A percentile compares a stretch with the other conserved stretches of the same genome.
phyloP scores from a whole-genome alignment of 2,888 invertebrate species.

The Catocala nupta region DNA sequence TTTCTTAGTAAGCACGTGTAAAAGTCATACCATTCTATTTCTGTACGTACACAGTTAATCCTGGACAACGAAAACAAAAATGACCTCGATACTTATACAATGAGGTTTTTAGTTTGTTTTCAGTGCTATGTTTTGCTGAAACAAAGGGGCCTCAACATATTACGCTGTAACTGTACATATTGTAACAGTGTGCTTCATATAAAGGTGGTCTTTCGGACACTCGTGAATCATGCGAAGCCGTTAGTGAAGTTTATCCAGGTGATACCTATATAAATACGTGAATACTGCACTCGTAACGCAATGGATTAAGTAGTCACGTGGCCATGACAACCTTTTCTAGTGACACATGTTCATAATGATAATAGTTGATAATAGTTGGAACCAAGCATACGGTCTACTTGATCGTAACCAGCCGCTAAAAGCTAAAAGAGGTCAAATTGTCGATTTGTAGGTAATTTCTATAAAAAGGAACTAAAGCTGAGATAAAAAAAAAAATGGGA shows the following conservation, averaged over 20 bases:
- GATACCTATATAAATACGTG: no score
- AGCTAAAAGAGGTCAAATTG: no score
- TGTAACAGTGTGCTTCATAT: constrained; percentile 75
- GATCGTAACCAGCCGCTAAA: no score
- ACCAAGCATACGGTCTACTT: no score
- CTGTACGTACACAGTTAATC: constrained; percentile 39
- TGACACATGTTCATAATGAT: no score
- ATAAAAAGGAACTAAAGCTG: no score
- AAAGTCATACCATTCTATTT: constrained; percentile 13
- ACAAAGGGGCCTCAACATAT: constrained; percentile 68
- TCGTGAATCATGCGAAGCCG: constrained; percentile 68
- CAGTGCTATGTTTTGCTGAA: constrained; percentile 58
- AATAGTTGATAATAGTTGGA: no score
- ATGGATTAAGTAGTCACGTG: no score
- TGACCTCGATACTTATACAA: constrained; percentile 68
- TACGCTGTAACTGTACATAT: constrained; percentile 76
- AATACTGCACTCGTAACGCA: no score
- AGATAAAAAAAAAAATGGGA: no score
- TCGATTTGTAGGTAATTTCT: no score
- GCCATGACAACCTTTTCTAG: no score
- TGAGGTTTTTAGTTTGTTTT: constrained; percentile 63
- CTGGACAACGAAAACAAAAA: constrained; percentile 55
- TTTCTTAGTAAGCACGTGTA: constrained; percentile 34
- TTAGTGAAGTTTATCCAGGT: constrained; percentile 48
- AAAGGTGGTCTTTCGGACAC: constrained; percentile 62